Evolutionary conservation across 2,888 invertebrate genomes (phyloP), one percentile per base, ranked within the genome.

Genomic region (Odontocerum albicorne): DNA sequence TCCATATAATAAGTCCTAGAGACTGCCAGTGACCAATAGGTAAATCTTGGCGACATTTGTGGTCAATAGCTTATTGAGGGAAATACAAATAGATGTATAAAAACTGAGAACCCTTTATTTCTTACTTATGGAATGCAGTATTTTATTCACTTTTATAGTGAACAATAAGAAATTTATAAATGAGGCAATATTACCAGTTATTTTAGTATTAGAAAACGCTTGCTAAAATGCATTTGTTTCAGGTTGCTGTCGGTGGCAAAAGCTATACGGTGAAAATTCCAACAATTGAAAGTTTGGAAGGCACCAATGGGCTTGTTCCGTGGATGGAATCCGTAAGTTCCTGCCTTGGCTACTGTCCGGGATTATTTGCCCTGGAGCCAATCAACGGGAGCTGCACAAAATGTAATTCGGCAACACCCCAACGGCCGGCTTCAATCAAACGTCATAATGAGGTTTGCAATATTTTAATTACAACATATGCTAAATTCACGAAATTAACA

Each of bases 181-280:
- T n/a, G n/a, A n/a, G n/a, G n/a, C n/a, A n/a, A n/a, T n/a, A n/a
- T n/a, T n/a, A 27, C 10, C 6, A 7, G 27, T 10, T 10, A 27
- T 27, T 7, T 27, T 27, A 7, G 27, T 27, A 6, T 10, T 10
- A 27, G 8, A 7, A n/a, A n/a, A n/a, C n/a, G n/a, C n/a, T n/a
- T n/a, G n/a, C n/a, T n/a, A 35, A 10, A 0, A 3, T 42, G 22
- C 12, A n/a, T 36, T 21, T 13, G 8, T 60, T 60, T n/a, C 49
- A 62, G 62, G 52, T 62, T n/a, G 52, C 49, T 7, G 44, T 70
- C 32, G 67, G 64, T 12, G 70, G 70, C 4, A 79, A 76, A 62
- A 79, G 71, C 43, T 81, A 80, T 62, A 71, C 80, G 16, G 79
- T 83, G 2, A 82, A 83, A 68, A 72, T 84, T 55, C 83, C 83